Percentiles rank a stretch among this genome's conserved stretches.
These are phyloP conservation scores for Mastomys coucha DNA, from an alignment of 2,113 vertebrate species.

Conservation along the genomic window DNA sequence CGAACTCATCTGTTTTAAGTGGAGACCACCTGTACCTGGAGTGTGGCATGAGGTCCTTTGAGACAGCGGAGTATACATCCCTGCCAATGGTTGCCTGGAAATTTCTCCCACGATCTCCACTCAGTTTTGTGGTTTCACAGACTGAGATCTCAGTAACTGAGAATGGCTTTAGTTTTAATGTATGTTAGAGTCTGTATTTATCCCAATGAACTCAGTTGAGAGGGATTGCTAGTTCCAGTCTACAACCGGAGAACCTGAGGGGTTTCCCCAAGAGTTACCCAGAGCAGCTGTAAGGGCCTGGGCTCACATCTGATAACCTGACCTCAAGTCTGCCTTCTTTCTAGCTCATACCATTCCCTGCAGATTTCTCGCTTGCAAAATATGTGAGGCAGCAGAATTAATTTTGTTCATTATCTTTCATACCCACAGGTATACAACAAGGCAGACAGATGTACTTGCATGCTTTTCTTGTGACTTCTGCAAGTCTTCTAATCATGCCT, in stretches of 20 bases:
- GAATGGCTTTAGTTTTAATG: background rate
- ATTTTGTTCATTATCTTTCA: background rate
- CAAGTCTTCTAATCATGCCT: background rate
- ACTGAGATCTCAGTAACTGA: background rate
- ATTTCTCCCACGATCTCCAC: background rate
- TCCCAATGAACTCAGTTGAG: background rate
- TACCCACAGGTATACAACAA: background rate
- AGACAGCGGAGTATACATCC: background rate
- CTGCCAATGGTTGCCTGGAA: background rate
- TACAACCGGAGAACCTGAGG: background rate
- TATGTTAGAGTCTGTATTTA: background rate
- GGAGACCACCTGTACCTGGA: background rate
- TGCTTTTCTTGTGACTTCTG: background rate
- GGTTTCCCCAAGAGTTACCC: background rate
- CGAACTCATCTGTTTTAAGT: background rate
- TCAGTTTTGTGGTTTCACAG: background rate
- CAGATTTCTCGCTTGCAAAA: background rate
- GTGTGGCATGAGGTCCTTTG: background rate
- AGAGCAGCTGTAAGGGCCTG: background rate
- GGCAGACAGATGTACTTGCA: background rate
- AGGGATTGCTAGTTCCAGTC: background rate
- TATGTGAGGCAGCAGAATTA: background rate
- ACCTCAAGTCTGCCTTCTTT: background rate
- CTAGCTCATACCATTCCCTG: too few relatives aligned
- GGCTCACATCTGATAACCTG: background rate